phyloP scores from a whole-genome alignment of 2,888 invertebrate species.

The Notodonta ziczac region DNA sequence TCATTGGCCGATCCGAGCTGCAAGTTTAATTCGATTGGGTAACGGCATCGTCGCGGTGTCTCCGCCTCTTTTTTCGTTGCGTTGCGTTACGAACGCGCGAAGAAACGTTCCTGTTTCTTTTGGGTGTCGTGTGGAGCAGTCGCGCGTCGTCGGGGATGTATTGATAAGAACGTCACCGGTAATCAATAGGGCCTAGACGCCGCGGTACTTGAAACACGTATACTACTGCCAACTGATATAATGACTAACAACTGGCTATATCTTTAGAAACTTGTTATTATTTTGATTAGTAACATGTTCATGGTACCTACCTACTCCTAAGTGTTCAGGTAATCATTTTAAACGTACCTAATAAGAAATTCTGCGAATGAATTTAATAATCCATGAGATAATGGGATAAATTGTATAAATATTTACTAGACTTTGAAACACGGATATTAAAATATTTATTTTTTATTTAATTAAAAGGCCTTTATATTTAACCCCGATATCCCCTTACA shows the following conservation, averaged over 20 bases:
- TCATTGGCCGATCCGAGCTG: conserved; percentile 73
- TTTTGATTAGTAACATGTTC: neutral
- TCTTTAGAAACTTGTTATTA: neutral
- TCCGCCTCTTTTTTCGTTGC: conserved; percentile 81
- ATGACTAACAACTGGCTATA: conserved; percentile 8
- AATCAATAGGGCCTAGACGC: conserved; percentile 85
- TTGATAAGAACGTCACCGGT: conserved; percentile 88
- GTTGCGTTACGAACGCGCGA: conserved; percentile 78
- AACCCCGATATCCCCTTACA: no score
- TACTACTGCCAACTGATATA: conserved; percentile 20
- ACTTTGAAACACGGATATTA: no score
- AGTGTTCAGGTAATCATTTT: neutral
- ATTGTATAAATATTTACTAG: no score
- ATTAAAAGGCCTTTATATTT: no score
- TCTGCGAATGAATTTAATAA: neutral
- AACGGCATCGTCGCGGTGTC: conserved; percentile 65
- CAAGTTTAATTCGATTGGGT: conserved; percentile 64
- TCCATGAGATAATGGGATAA: no score
- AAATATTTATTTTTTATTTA: no score
- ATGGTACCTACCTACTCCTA: no score
- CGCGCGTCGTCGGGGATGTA: conserved; percentile 79
- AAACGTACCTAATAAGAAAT: neutral
- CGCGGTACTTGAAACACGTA: conserved; percentile 35
- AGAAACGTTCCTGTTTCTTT: conserved; percentile 86
- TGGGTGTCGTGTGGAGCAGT: conserved; percentile 79